Evolutionary conservation across 2,888 invertebrate species (phyloP).

Genomic region (Luffia ferchaultella): DNA sequence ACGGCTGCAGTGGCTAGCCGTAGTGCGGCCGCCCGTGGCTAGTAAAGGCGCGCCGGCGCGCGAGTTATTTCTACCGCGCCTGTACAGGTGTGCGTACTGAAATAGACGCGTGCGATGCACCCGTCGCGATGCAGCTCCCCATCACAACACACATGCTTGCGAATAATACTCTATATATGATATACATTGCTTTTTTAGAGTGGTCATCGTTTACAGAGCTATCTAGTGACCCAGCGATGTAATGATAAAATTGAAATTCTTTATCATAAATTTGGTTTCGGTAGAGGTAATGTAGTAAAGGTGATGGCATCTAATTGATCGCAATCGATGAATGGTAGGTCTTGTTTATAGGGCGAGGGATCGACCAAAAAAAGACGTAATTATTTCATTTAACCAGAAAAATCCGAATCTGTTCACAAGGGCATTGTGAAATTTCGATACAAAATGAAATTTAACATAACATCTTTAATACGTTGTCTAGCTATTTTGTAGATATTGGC

Average conservation of each 20-base stretch:
- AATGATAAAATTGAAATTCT: no score
- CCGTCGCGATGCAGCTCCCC: neutral
- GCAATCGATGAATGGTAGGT: neutral
- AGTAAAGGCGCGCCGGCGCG: neutral
- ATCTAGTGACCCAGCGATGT: no score
- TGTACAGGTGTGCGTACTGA: neutral
- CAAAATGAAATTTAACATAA: no score
- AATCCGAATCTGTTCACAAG: no score
- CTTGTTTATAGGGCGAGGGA: neutral
- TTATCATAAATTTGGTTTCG: no score
- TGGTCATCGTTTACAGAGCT: no score
- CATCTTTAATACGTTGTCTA: no score
- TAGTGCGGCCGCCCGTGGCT: neutral
- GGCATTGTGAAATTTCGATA: no score
- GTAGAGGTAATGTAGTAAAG: neutral
- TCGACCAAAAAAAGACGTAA: no score
- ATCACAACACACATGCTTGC: neutral
- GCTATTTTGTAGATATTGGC: no score
- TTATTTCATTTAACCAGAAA: no score
- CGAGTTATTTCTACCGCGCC: neutral
- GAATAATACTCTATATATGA: neutral
- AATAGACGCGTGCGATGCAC: neutral
- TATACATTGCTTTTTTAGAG: neutral
- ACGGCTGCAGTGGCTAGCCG: neutral
- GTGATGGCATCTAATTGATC: neutral